These are phyloP conservation scores for Campylorhamphus procurvoides DNA, from an alignment of 2,113 vertebrate species.

Conservation along the genomic window DNA sequence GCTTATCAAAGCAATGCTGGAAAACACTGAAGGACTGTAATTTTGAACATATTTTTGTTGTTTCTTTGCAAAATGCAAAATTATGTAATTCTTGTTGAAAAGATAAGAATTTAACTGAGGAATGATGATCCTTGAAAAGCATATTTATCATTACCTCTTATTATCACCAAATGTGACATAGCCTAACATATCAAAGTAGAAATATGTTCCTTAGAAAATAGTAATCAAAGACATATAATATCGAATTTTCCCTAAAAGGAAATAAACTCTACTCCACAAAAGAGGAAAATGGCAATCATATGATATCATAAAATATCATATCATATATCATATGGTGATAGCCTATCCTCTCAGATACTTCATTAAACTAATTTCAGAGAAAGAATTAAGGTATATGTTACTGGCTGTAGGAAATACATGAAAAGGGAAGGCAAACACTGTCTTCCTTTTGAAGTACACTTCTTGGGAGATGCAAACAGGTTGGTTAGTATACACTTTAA, in stretches of 20 bases:
- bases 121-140: neutral
- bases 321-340: too few species aligned
- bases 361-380: neutral
- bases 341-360: neutral
- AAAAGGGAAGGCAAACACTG: neutral
- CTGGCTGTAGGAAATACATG: neutral
- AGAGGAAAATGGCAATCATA: neutral
- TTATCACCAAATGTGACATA: neutral
- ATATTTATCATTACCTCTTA: neutral
- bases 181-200: neutral
- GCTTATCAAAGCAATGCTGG: slow-evolving; percentile 27
- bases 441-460: neutral
- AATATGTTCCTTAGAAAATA: neutral
- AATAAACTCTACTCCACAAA: neutral
- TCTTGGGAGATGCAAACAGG: neutral
- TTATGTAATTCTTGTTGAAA: neutral
- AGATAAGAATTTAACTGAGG: neutral
- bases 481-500: neutral
- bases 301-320: too few species aligned
- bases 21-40: neutral
- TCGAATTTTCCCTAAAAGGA: neutral
- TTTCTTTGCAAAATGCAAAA: neutral
- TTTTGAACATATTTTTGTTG: neutral
- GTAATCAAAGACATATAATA: neutral
- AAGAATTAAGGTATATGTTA: neutral